Evolutionary conservation across 2,113 vertebrate genomes (phyloP).

Genomic region (Mus pahari): DNA sequence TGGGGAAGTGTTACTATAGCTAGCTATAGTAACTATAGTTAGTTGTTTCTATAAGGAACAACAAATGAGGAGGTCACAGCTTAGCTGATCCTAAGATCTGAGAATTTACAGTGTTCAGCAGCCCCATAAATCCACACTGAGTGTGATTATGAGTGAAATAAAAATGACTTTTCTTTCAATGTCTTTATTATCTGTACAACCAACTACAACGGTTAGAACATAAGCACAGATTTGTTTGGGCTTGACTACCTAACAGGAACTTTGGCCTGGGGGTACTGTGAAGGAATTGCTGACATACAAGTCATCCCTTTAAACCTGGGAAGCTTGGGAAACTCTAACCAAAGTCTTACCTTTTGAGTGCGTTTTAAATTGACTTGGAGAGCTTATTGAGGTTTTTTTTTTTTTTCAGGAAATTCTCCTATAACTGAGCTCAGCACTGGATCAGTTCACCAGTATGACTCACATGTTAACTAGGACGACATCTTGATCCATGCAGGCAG

Average conservation of each 20-base stretch:
- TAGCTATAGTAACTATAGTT: too few species aligned
- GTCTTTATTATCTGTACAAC: not conserved
- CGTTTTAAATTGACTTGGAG: not conserved
- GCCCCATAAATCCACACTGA: not conserved
- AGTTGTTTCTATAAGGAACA: not conserved
- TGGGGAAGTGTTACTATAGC: rapidly evolving
- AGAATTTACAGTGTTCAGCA: not conserved
- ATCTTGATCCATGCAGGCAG: not conserved
- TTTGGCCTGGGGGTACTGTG: rapidly evolving
- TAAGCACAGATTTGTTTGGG: not conserved
- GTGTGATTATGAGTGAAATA: not conserved
- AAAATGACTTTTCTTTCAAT: not conserved
- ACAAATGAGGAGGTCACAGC: not conserved
- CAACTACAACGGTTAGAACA: not conserved
- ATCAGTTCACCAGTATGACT: not conserved
- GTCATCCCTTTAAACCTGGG: not conserved
- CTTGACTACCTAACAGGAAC: not conserved
- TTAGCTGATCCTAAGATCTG: not conserved
- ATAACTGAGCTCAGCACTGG: not conserved
- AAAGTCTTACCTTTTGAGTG: not conserved
- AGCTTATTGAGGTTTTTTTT: not conserved
- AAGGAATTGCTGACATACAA: too few species aligned
- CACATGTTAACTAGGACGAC: not conserved
- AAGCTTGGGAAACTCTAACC: not conserved
- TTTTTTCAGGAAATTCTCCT: not conserved